Conservation (phyloP, 1,140 invertebrate species). For the Drosophila equinoxialis region DNA sequence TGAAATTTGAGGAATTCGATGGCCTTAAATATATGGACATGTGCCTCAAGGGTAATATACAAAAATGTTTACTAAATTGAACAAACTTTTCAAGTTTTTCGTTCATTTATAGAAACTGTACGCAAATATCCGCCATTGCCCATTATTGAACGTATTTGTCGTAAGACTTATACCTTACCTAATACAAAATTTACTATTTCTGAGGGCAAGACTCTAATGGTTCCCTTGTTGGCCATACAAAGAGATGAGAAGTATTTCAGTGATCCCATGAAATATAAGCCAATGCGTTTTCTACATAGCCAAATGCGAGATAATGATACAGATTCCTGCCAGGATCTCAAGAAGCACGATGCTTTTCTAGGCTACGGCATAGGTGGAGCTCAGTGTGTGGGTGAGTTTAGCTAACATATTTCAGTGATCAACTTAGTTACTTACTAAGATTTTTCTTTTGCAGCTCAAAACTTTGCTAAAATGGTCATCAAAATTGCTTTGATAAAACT, state of each 20-base stretch:
- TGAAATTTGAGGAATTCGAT: slow-evolving; percentile 57
- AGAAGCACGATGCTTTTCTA: slow-evolving; percentile 42
- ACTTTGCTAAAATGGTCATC: slow-evolving; percentile 72
- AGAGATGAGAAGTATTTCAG: slow-evolving; percentile 85
- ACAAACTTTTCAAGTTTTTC: not conserved
- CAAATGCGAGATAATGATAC: slow-evolving; percentile 15
- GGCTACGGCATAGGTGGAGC: slow-evolving; percentile 65
- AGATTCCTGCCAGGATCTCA: slow-evolving; percentile 4
- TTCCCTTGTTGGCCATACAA: slow-evolving; percentile 83
- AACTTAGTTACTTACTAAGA: not conserved
- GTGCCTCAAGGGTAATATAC: slow-evolving; percentile 60
- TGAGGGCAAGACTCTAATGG: slow-evolving; percentile 71
- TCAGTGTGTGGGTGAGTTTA: slow-evolving; percentile 66
- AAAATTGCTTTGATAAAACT: slow-evolving; percentile 69
- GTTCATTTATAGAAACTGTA: slow-evolving; percentile 78
- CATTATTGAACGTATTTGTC: slow-evolving; percentile 66
- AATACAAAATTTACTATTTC: slow-evolving; percentile 69
- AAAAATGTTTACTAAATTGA: rapidly evolving
- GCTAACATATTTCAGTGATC: not conserved
- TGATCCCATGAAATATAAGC: slow-evolving; percentile 84
- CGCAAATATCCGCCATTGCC: slow-evolving; percentile 83
- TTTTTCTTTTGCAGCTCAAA: slow-evolving; percentile 54
- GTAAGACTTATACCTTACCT: slow-evolving; percentile 66
- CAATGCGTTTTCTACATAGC: slow-evolving; percentile 84
- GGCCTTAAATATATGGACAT: slow-evolving; percentile 70